Base-by-base conservation (phyloP, 2,797 vertebrate genomes). In the Mormyrus hasselquistii region DNA sequence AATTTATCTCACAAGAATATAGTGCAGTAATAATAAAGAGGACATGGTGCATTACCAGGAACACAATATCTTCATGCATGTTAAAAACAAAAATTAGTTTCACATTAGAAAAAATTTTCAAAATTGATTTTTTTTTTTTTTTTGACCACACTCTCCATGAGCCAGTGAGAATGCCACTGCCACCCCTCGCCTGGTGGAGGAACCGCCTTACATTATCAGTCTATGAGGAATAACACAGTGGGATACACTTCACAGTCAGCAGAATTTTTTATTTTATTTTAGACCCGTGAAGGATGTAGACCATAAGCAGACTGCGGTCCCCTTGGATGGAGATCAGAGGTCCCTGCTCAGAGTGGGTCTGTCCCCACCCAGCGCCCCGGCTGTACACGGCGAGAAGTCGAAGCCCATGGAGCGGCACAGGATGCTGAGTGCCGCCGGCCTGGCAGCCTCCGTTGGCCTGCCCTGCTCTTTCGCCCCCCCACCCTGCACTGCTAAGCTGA, bases 381-480 rank as follows among this genome's bases (percentile, higher is more conserved):
- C 94, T 8, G 1, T 53, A 0, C 90, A 92, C 2, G 90, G 91
- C 0, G 96, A 97, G 88, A 93, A 92, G 5, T 94, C 94, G 53
- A 95, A 92, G 89, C 90, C 89, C 86, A 86, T 88, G 0, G 97
- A 98, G 52, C 93, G 94, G 2, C 94, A 92, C n/a, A 94, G 94
- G 44, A 93, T 89, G 8, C 90, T 90, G 57, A 95, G 94, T 79
- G 91, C 94, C 57, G 93, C 95, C 14, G 92, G 93, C 47, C 90
- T 96, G 88, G 96, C 96, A 0, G 95, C 96, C 6, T 96, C 96
- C 0, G 96, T 96, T 0, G 96, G 96, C 83, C 93, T 96, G 34
- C 94, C 95, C 52, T 95, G 93, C 93, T 94, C 92, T 59, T 91
- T 94, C 73, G 91, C 90, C 88, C 93, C 92, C 6, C 91, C 92